Percentiles rank a stretch among this genome's conserved stretches.
Conservation (phyloP, 2,888 invertebrate species). For the Tetramorium bicarinatum region DNA sequence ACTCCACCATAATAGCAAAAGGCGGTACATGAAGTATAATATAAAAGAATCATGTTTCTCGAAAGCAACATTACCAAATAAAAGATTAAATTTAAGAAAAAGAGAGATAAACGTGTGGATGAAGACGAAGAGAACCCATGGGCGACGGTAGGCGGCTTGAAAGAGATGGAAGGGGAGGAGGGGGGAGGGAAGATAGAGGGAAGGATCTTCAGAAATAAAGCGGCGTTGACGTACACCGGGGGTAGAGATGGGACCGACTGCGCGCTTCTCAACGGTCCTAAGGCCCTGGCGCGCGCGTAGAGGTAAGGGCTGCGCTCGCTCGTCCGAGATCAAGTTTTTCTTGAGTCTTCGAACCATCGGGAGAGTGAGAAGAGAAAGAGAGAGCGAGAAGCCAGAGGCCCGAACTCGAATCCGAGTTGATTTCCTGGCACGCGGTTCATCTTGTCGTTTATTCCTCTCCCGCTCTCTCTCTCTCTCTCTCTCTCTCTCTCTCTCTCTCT, state of each 20-base stretch:
- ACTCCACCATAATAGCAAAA: conserved; percentile 21
- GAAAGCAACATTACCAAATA: conserved; percentile 34
- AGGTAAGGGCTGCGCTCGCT: conserved; percentile 58
- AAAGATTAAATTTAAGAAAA: conserved; percentile 40
- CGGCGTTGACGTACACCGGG: conserved; percentile 60
- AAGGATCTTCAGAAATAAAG: conserved; percentile 80
- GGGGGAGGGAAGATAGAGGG: conserved; percentile 12
- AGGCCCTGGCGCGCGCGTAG: conserved; percentile 38
- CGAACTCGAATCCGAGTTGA: conserved; percentile 83
- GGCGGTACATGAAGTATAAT: neutral
- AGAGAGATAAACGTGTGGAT: conserved; percentile 35
- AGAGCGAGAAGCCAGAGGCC: conserved; percentile 66
- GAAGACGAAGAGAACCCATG: conserved; percentile 31
- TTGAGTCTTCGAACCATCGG: conserved; percentile 79
- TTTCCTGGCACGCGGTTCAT: conserved; percentile 85
- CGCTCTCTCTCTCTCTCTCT: conserved; percentile 64
- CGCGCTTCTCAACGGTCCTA: conserved; percentile 29
- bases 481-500: conserved; percentile 66
- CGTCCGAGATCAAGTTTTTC: conserved; percentile 85
- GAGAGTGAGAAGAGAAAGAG: conserved; percentile 61
- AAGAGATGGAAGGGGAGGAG: neutral
- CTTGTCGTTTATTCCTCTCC: conserved; percentile 76
- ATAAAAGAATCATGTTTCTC: conserved; percentile 30
- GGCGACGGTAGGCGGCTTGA: conserved; percentile 24
- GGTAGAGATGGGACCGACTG: conserved; percentile 67